These are phyloP conservation scores for Trypoxylon attenuatum DNA, from an alignment of 2,888 invertebrate species.

Conservation along the genomic window DNA sequence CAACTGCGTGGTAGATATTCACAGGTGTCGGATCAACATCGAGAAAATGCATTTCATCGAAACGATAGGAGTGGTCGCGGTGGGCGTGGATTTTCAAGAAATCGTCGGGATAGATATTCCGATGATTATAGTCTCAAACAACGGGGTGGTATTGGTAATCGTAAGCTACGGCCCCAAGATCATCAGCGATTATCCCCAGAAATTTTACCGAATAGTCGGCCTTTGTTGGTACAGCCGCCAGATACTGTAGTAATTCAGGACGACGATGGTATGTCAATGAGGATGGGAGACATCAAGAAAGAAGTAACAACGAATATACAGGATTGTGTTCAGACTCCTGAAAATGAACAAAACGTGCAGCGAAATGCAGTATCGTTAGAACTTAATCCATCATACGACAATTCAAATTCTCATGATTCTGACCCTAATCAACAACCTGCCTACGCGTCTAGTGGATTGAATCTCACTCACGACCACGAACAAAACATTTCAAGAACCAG, in stretches of 20 bases:
- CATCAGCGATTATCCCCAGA: constrained; percentile 52
- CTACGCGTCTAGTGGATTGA: constrained; percentile 8
- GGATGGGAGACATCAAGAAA: constrained; percentile 50
- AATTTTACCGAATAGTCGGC: constrained; percentile 46
- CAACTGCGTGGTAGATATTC: constrained; percentile 54
- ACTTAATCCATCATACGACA: constrained; percentile 16
- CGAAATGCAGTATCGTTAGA: neutral
- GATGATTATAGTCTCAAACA: constrained; percentile 59
- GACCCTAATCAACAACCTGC: constrained; percentile 35
- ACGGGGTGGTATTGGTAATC: constrained; percentile 51
- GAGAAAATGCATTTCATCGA: constrained; percentile 59
- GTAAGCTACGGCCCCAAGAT: constrained; percentile 51
- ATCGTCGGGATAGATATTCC: constrained; percentile 61
- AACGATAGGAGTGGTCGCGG: constrained; percentile 58
- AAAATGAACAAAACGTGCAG: constrained; percentile 23
- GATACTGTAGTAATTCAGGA: constrained; percentile 61
- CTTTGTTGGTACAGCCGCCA: constrained; percentile 55
- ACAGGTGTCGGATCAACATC: constrained; percentile 46
- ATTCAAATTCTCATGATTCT: constrained; percentile 24
- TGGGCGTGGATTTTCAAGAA: constrained; percentile 61
- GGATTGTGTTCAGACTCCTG: constrained; percentile 16
- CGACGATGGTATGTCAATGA: constrained; percentile 60
- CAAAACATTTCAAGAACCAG: constrained; percentile 2
- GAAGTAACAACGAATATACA: constrained; percentile 9
- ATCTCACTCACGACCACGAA: constrained; percentile 32